Percentiles rank a stretch among this genome's conserved stretches.
phyloP scores from a whole-genome alignment of 2,113 vertebrate species.

The Bettongia penicillata region DNA sequence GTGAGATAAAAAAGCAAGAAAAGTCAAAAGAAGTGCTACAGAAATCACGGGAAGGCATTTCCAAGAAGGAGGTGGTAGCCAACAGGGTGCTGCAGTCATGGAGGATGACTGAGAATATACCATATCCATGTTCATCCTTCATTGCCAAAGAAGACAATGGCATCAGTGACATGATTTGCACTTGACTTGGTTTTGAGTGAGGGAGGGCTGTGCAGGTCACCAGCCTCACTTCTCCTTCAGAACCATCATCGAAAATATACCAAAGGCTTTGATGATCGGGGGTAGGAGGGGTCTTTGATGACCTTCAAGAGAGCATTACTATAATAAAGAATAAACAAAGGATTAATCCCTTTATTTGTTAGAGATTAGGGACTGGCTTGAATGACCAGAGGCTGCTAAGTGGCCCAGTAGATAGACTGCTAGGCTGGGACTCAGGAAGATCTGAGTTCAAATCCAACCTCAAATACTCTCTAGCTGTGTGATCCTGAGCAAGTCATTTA shows the following conservation, averaged over 20 bases:
- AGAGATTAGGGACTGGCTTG: neutral
- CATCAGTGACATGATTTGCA: no score
- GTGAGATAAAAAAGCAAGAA: neutral
- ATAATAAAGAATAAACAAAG: neutral
- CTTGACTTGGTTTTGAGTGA: no score
- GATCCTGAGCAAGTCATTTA: no score
- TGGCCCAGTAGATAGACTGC: no score
- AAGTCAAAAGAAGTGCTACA: neutral
- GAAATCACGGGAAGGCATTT: neutral
- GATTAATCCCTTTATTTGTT: neutral
- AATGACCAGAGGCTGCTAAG: no score
- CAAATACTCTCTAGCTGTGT: no score
- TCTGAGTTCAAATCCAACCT: no score
- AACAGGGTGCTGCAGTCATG: neutral
- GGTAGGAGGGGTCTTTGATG: neutral
- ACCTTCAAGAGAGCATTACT: neutral
- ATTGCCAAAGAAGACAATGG: no score
- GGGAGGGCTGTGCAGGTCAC: no score
- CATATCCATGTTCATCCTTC: neutral
- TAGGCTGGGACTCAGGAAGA: no score
- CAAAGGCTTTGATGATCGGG: neutral
- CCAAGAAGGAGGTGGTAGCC: neutral
- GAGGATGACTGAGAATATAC: neutral
- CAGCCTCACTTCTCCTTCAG: no score
- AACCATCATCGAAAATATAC: neutral